These are phyloP conservation scores for Chaenodraco wilsoni DNA, from an alignment of 2,797 vertebrate genomes.

Conservation along the genomic window DNA sequence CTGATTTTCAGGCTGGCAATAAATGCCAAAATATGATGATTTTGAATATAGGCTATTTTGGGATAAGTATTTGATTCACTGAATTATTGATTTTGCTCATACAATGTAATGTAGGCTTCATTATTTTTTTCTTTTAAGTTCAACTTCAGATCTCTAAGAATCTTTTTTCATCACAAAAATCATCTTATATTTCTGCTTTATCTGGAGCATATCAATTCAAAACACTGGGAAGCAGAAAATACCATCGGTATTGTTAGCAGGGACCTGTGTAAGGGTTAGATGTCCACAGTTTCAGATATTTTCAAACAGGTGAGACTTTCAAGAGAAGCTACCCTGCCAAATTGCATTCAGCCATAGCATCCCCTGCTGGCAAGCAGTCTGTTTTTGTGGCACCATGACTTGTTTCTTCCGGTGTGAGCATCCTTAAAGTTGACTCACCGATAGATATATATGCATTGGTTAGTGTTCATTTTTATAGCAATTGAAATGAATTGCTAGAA, in stretches of 20 bases:
- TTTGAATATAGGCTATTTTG: background rate
- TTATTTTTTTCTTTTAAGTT: too few relatives aligned
- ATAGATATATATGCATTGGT: background rate
- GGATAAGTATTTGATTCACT: background rate
- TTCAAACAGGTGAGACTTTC: constrained; percentile 14
- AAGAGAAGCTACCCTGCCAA: constrained; percentile 13
- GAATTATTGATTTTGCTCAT: background rate
- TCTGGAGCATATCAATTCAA: background rate
- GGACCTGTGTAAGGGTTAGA: background rate
- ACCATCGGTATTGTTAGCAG: background rate
- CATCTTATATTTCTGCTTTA: background rate
- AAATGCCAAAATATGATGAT: background rate
- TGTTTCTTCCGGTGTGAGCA: background rate
- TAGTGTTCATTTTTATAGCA: background rate
- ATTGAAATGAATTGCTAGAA: background rate
- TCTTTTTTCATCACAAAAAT: background rate
- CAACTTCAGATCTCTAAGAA: background rate
- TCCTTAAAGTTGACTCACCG: constrained; percentile 10
- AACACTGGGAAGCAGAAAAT: background rate
- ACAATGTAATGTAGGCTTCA: background rate
- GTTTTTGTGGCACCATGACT: constrained; percentile 13
- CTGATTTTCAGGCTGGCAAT: background rate
- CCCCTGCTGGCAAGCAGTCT: constrained; percentile 32
- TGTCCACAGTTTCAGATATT: constrained; percentile 9
- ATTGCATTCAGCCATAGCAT: constrained; percentile 14